Base-by-base conservation (phyloP, 2,888 invertebrate genomes). In the Apotomis betuletana region DNA sequence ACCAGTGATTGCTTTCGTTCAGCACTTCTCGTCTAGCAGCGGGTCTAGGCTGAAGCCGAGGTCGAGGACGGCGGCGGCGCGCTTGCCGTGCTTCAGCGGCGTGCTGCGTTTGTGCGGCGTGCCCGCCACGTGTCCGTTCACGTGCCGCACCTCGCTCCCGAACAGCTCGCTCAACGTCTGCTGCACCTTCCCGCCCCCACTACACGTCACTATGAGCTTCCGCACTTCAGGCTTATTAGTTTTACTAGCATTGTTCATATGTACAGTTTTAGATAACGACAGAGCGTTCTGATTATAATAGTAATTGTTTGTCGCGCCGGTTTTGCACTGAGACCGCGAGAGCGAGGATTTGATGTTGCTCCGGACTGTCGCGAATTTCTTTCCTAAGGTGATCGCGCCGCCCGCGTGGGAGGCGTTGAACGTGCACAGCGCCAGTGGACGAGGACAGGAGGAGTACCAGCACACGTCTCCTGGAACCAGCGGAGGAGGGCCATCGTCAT, bases 361-460 rank as follows among this genome's bases (percentile, higher is more conserved):
- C 64, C 94, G 88, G 49, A 94, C 93, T 54, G 92, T 91, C 63
- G 94, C 93, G 79, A 91, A 90, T 76, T 87, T 87, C 76, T 92
- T 92, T 61, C 94, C 94, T 77, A 95, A 81, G 3, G 94, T 89
- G 60, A 95, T 87, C 9, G 94, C 94, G 75, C 94, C 92, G 62
- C 95, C 95, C 58, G 95, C 91, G 81, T 94, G 94, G 27, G 94
- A 88, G 60, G 94, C 90, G 79, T 94, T 94, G 80, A 92, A 94
- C 6, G 94, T 94, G 79, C 94, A 94, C 63, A 95, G 83, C 49
- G 94, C 92, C 10, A 95, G 93, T 10, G 95, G 94, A 74, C 95
- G 94, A 74, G 95, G 94, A 73, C 94, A 94, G 36, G 94, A 82
- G 75, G 93, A 84, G 82, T 94, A 94, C 90, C 94, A 90, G 76